Conservation (phyloP, 2,888 invertebrate genomes). For the Hypercompe scribonia region DNA sequence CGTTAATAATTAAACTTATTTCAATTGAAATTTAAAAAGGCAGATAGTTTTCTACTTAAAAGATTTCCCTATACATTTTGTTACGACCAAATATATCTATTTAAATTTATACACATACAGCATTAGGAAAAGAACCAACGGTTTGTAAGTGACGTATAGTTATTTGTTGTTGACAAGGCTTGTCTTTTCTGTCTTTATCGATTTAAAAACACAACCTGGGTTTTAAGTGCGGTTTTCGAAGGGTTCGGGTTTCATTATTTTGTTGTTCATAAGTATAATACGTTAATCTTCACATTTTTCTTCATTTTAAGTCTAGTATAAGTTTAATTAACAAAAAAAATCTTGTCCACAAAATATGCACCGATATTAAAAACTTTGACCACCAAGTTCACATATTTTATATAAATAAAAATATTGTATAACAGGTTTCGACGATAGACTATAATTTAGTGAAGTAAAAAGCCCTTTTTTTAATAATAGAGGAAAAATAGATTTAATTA, state of each 20-base stretch:
- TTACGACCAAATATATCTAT: too few relatives aligned
- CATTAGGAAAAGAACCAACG: background rate
- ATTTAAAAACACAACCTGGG: too few relatives aligned
- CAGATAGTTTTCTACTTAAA: too few relatives aligned
- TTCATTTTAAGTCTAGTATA: too few relatives aligned
- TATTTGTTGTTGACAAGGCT: background rate
- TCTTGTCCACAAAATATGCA: background rate
- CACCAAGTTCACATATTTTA: background rate
- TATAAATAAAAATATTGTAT: background rate
- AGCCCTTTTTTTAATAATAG: slow-evolving; percentile 53
- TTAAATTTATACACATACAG: background rate
- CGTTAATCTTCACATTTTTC: too few relatives aligned
- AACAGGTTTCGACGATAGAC: slow-evolving; percentile 1
- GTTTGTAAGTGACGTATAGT: background rate
- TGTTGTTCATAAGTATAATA: too few relatives aligned
- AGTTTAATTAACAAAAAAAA: background rate
- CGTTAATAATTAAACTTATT: background rate
- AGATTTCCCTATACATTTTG: too few relatives aligned
- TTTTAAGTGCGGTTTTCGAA: too few relatives aligned
- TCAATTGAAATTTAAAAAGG: too few relatives aligned
- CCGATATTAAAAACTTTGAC: background rate
- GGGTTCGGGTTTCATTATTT: too few relatives aligned
- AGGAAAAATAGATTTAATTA: slow-evolving; percentile 61
- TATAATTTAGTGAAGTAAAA: slow-evolving; percentile 50
- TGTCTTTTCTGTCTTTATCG: background rate